Evolutionary conservation across 2,113 vertebrate species (phyloP).

Genomic region (Naja naja): DNA sequence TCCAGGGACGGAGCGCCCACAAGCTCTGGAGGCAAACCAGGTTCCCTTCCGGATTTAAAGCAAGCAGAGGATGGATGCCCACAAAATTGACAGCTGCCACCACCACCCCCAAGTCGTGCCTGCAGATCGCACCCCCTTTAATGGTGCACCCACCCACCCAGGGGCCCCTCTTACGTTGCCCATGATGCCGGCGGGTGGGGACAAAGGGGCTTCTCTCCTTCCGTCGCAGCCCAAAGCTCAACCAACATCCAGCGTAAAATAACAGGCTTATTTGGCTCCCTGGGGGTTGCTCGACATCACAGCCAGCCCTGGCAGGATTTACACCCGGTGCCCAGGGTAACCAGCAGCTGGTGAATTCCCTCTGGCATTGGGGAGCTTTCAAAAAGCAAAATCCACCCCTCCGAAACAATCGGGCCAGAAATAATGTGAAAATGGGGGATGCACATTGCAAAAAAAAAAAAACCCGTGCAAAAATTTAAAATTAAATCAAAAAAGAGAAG

Average conservation of each 20-base stretch:
- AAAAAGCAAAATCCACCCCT: conserved; percentile 21
- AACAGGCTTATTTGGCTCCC: conserved; percentile 9
- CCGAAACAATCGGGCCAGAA: conserved; percentile 39
- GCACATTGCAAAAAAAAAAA: background rate
- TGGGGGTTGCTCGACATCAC: conserved; percentile 30
- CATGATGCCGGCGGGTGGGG: conserved; percentile 28
- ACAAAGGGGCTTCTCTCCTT: background rate
- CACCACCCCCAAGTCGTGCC: too few relatives aligned
- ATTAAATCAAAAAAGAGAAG: background rate
- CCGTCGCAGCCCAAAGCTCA: background rate
- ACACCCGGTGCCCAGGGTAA: conserved; percentile 53
- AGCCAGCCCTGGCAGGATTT: conserved; percentile 55
- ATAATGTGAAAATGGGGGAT: background rate
- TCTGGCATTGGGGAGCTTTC: conserved; percentile 39
- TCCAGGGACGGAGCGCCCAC: too few relatives aligned
- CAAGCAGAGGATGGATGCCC: background rate
- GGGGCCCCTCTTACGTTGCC: conserved; percentile 65
- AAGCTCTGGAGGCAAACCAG: background rate
- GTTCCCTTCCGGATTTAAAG: background rate
- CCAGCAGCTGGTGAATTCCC: conserved; percentile 34
- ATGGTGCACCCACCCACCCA: conserved; percentile 61
- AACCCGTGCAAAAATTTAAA: too few relatives aligned
- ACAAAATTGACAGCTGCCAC: background rate
- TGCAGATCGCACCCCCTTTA: background rate
- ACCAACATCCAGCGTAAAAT: background rate